Evolutionary conservation across 2,797 vertebrate species (phyloP).

Genomic region (Ctenopoma multispine): DNA sequence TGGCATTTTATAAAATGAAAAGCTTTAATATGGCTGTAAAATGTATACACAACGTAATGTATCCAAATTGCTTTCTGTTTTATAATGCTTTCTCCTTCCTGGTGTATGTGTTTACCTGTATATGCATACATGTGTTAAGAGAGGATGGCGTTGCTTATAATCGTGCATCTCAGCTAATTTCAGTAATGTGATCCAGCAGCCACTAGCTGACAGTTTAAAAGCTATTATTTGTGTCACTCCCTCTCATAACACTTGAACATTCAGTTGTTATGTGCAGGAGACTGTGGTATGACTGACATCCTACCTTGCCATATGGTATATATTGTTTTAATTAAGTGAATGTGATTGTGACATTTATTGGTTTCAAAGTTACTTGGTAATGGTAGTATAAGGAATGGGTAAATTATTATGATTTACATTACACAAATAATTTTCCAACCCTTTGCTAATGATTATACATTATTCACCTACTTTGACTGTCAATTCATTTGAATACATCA

Average conservation of each 20-base stretch:
- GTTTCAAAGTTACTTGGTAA: constrained; percentile 90
- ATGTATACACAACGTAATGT: neutral
- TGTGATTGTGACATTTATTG: constrained; percentile 93
- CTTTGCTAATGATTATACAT: constrained; percentile 79
- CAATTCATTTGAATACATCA: constrained; percentile 74
- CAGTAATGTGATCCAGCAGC: constrained; percentile 91
- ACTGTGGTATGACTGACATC: constrained; percentile 91
- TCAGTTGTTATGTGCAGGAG: constrained; percentile 90
- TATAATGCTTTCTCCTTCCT: neutral
- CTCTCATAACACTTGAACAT: constrained; percentile 87
- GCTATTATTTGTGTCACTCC: constrained; percentile 93
- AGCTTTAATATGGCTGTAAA: neutral
- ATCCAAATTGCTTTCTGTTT: neutral
- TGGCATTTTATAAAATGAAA: neutral
- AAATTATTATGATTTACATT: constrained; percentile 82
- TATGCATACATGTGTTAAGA: constrained; percentile 44
- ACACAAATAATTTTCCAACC: constrained; percentile 81
- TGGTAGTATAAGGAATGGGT: constrained; percentile 75
- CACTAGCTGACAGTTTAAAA: constrained; percentile 92
- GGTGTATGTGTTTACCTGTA: constrained; percentile 18
- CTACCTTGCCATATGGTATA: constrained; percentile 91
- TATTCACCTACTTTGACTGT: constrained; percentile 65
- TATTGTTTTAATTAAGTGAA: constrained; percentile 99
- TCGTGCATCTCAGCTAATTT: constrained; percentile 88
- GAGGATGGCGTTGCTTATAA: constrained; percentile 83